phyloP scores from a whole-genome alignment of 2,888 invertebrate species.

The Leptothorax acervorum region DNA sequence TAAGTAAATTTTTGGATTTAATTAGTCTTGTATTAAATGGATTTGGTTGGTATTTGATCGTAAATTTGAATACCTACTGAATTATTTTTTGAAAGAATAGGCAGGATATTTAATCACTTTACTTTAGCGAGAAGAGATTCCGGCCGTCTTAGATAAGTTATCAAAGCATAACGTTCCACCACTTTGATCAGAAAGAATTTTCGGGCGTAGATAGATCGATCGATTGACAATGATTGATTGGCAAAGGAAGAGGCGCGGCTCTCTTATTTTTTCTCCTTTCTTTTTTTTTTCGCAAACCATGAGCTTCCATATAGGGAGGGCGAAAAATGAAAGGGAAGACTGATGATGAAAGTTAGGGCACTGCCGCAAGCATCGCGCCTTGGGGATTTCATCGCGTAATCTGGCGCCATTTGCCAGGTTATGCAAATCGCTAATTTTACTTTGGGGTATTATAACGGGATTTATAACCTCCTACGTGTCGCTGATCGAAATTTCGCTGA shows the following conservation, averaged over 20 bases:
- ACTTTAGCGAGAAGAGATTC: not conserved
- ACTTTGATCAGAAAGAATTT: slow-evolving; percentile 56
- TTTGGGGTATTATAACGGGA: slow-evolving; percentile 20
- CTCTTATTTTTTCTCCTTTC: slow-evolving; percentile 48
- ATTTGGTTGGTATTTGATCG: not conserved
- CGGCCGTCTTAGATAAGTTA: slow-evolving; percentile 39
- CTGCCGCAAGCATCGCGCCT: slow-evolving; percentile 24
- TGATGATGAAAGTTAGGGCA: slow-evolving; percentile 66
- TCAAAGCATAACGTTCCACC: slow-evolving; percentile 46
- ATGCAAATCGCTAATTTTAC: slow-evolving; percentile 48
- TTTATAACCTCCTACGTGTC: slow-evolving; percentile 2
- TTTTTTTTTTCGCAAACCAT: slow-evolving; percentile 36
- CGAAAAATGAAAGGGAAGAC: slow-evolving; percentile 66
- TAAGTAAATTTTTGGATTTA: not conserved
- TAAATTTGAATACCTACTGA: not conserved
- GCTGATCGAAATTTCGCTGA: slow-evolving; percentile 16
- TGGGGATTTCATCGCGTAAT: slow-evolving; percentile 35
- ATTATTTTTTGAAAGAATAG: not conserved
- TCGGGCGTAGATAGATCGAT: slow-evolving; percentile 61
- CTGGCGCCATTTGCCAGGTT: slow-evolving; percentile 37
- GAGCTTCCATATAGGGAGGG: slow-evolving; percentile 47
- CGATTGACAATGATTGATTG: slow-evolving; percentile 72
- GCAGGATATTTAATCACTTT: not conserved
- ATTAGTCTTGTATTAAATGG: not conserved
- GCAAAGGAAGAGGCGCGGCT: slow-evolving; percentile 44